Evolutionary conservation across 2,888 invertebrate genomes (phyloP), one percentile per base, ranked within the genome.

Genomic region (Tetropium fuscum): DNA sequence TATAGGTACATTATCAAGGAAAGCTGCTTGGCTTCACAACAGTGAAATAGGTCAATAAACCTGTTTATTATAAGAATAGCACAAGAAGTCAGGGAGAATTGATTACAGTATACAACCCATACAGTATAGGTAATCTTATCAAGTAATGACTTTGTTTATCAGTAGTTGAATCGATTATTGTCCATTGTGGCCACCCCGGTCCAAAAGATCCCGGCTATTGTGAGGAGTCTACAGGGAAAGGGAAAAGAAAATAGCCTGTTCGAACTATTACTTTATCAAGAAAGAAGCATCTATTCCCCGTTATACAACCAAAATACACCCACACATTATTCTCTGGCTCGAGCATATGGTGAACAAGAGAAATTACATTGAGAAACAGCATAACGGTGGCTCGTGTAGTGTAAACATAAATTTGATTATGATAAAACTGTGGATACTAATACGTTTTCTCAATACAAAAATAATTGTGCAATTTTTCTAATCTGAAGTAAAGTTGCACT

Each of bases 121-220:
- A 41, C 58, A 61, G 19, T 30, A 38, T 44, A 66, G 68, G 73
- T 71, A 74, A 75, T 74, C 75, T 78, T 79, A 79, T 79, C 79
- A 73, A 70, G 74, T 78, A 79, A 79, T 79, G 79, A 79, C 79
- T 77, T 48, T 77, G 77, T 77, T 78, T 79, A 79, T 79, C 79
- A 74, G 77, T 73, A 73, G 68, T 71, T 67, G 72, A 71, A 80
- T 80, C 79, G 77, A 80, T 79, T 79, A 77, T 79, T 76, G 77
- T 73, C 77, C 78, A 78, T 79, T 80, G 78, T 80, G 69, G 70
- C 74, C 75, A 74, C 75, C 77, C 78, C 76, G 73, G 77, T 77
- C 74, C 74, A 59, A 71, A 69, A 66, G 69, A 77, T 77, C 74
- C 76, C 74, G 71, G 71, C 75, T 70, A 74, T 78, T 79, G 77